Evolutionary conservation across 2,797 vertebrate genomes (phyloP).

Genomic region (Peromyscus nudipes): DNA sequence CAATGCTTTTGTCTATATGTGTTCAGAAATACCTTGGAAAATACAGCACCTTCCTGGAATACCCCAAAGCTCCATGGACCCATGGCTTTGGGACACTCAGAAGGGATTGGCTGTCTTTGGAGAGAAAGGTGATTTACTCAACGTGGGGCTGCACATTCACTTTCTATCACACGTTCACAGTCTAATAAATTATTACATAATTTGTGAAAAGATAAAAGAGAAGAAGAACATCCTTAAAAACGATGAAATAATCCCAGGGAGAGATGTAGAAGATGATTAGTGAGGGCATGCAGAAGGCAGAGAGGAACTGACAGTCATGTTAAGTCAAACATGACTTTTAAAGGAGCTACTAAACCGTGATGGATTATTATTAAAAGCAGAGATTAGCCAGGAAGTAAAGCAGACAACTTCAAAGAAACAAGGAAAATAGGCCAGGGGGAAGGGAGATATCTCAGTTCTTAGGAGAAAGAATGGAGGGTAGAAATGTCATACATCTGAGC

Average conservation of each 20-base stretch:
- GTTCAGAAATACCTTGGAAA: constrained; percentile 27
- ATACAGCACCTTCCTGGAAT: neutral
- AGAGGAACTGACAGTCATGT: constrained; percentile 76
- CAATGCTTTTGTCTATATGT: neutral
- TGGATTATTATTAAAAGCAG: constrained; percentile 64
- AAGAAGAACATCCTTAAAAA: constrained; percentile 70
- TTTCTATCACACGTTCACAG: constrained; percentile 56
- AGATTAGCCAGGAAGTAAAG: constrained; percentile 75
- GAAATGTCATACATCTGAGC: neutral
- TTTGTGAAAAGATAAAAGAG: constrained; percentile 80
- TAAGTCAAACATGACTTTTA: constrained; percentile 77
- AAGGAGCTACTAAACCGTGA: constrained; percentile 73
- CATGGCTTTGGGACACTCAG: neutral
- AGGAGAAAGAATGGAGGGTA: constrained; percentile 31
- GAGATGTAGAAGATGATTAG: constrained; percentile 66
- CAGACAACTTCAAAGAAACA: constrained; percentile 74
- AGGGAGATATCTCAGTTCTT: neutral
- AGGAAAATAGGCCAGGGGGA: neutral
- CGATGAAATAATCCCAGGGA: constrained; percentile 67
- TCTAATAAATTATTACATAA: constrained; percentile 79
- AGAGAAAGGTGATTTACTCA: constrained; percentile 38
- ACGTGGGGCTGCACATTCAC: neutral
- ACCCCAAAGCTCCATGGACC: neutral
- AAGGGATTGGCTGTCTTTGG: constrained; percentile 1
- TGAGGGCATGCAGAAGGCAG: constrained; percentile 77